phyloP scores from a whole-genome alignment of 2,888 invertebrate species.

The Drosophila vallismaia region DNA sequence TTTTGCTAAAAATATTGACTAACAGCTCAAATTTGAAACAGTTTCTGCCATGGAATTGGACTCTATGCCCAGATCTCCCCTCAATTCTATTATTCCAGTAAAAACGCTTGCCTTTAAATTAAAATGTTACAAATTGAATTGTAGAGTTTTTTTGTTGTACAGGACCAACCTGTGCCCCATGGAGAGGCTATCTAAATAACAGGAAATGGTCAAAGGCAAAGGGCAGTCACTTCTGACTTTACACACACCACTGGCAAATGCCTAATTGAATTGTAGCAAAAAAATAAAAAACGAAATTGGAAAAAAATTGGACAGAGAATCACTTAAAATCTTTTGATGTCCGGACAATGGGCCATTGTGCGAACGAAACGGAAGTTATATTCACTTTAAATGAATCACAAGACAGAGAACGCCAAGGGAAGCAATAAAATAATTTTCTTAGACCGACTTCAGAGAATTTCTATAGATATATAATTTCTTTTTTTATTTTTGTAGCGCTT shows the following conservation, averaged over 20 bases:
- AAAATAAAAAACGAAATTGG: constrained; percentile 41
- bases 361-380: constrained; percentile 68
- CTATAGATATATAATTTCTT: constrained; percentile 1
- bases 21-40: too few species aligned
- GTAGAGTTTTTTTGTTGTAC: not conserved
- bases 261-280: constrained; percentile 73
- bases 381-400: constrained; percentile 66
- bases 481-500: constrained; percentile 65
- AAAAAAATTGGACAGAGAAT: constrained; percentile 36
- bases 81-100: not conserved
- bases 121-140: constrained; percentile 28
- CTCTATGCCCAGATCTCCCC: not conserved
- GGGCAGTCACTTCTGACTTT: constrained; percentile 23
- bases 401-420: constrained; percentile 48
- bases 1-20: too few species aligned
- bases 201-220: constrained; percentile 41
- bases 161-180: not conserved
- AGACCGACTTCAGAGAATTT: constrained; percentile 60
- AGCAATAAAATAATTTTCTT: constrained; percentile 76
- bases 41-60: too few species aligned
- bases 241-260: constrained; percentile 31
- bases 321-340: constrained; percentile 56
- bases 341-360: constrained; percentile 62
- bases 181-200: constrained; percentile 17
- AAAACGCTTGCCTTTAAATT: not conserved